A percentile compares a stretch with the other conserved stretches of the same genome.
Evolutionary conservation across 2,888 invertebrate species (phyloP).

Genomic region (Pollenia griseotomentosa): DNA sequence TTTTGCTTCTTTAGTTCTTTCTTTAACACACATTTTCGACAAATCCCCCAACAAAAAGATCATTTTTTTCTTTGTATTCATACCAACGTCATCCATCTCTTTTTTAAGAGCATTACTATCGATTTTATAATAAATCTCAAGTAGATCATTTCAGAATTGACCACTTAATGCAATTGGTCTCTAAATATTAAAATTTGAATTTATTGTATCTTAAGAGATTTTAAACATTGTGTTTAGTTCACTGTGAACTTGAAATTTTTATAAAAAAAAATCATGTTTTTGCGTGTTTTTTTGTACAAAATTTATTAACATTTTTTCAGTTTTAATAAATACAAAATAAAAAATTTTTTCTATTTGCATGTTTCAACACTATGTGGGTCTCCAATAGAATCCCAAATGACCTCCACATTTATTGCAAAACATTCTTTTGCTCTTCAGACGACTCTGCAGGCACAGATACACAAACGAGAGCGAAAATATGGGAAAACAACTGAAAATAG

Average conservation of each 20-base stretch:
- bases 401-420: conserved; percentile 83
- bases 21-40: neutral
- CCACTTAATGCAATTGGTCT: conserved; percentile 8
- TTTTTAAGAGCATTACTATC: conserved; percentile 27
- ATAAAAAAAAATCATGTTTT: neutral
- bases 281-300: conserved; percentile 24
- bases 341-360: neutral
- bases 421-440: conserved; percentile 80
- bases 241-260: conserved; percentile 51
- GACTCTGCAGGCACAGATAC: conserved; percentile 81
- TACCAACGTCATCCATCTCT: conserved; percentile 19
- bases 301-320: conserved; percentile 42
- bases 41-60: neutral
- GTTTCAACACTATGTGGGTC: conserved; percentile 65
- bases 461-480: conserved; percentile 81
- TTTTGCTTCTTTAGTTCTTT: neutral
- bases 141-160: neutral
- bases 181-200: neutral
- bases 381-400: conserved; percentile 81
- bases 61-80: neutral
- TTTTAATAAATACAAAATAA: conserved; percentile 23
- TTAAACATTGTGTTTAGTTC: neutral
- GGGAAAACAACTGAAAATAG: conserved; percentile 80
- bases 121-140: neutral
- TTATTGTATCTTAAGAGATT: conserved; percentile 5